Base-by-base conservation (phyloP, 2,113 vertebrate species). In the Daboia siamensis region DNA sequence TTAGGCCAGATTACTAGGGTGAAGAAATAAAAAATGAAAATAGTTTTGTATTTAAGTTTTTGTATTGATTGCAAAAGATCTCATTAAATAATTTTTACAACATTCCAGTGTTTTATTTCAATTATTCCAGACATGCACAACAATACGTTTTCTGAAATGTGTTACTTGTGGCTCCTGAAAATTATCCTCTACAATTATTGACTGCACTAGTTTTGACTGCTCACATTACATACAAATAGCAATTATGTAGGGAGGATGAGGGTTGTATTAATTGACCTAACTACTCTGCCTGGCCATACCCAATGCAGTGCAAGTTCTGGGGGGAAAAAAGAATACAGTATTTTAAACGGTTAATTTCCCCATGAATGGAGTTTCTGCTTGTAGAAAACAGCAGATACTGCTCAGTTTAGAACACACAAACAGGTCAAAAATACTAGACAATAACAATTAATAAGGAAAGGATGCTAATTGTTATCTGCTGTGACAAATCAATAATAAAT, bases 41-140 rank as follows among this genome's bases (percentile, higher is more conserved):
- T 97, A 97, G 97, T 96, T 98, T 98, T 98, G 97, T 98, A 98
- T 98, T 98, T 97, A 98, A 98, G 97, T 95, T 97, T 98, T 98
- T 98, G 98, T 98, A 98, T 96, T 97, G 97, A 98, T 98, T 97
- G 97, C 95, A 95, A 96, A 96, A 95, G 96, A 94, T 95, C 97
- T 96, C 97, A 98, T 98, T 98, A 98, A 98, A 98, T 98, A 97
- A 94, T 97, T 97, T 95, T 90, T 94, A 95, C 96, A 94, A 95
- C 93, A 93, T 39, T n/a, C 7, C 89, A 94, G 94, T 33, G 24
- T 93, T 92, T 91, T 93, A 95, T 93, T 95, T 94, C 91, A 96
- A 24, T 92, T 24, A n/a, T 88, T 92, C 7, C 52, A 57, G 39
- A 39, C 44, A 44, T n/a, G 33, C n/a, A 87, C 13, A 52, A 52